Evolutionary conservation across 2,797 vertebrate species (phyloP).

Genomic region (Typhlichthys subterraneus): DNA sequence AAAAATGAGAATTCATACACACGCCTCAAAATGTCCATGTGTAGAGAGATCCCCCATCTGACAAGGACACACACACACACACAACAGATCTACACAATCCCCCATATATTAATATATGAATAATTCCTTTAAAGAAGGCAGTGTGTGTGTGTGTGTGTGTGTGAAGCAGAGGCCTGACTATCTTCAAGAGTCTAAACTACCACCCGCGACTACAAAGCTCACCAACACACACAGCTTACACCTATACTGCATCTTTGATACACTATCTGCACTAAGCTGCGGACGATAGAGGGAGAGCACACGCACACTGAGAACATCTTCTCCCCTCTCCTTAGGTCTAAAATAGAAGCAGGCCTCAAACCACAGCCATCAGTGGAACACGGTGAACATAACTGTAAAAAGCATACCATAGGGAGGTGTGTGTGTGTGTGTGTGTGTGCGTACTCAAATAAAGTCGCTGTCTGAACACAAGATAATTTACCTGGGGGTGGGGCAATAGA

Average conservation of each 20-base stretch:
- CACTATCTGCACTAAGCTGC: not conserved
- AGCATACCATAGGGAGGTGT: constrained; percentile 27
- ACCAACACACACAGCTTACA: no score
- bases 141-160: no score
- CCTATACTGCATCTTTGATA: no score
- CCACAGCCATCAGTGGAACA: constrained; percentile 68
- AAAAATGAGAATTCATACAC: not conserved
- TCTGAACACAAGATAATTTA: not conserved
- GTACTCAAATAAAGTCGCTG: constrained; percentile 13
- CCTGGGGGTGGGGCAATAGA: no score
- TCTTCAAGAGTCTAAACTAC: no score
- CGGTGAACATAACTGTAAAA: constrained; percentile 63
- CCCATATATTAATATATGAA: no score
- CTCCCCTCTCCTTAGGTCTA: constrained; percentile 67
- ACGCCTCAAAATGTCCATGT: not conserved
- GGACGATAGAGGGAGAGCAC: not conserved
- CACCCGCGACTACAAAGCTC: no score
- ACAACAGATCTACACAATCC: no score
- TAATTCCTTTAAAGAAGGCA: no score
- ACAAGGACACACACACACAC: no score
- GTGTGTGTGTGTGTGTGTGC: constrained; percentile 27
- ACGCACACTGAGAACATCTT: constrained; percentile 53
- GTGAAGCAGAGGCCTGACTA: no score
- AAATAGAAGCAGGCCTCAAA: constrained; percentile 68
- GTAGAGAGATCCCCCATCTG: not conserved